These are phyloP conservation scores for Julus scanicus DNA, from an alignment of 2,888 invertebrate species.

Conservation along the genomic window DNA sequence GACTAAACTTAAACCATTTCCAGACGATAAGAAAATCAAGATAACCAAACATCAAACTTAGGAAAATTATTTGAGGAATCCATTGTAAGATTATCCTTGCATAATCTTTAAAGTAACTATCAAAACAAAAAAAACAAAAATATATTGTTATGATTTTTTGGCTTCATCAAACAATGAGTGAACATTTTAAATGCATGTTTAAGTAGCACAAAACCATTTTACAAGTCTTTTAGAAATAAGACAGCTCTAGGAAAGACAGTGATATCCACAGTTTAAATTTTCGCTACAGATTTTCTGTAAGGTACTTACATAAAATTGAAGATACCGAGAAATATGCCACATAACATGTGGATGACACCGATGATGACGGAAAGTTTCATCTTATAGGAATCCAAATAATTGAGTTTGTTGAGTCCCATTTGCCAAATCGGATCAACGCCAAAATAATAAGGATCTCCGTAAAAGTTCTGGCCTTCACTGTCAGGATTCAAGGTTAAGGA, in stretches of 20 bases:
- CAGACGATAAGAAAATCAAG: slow-evolving; percentile 93
- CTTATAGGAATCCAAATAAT: slow-evolving; percentile 94
- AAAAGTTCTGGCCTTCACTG: slow-evolving; percentile 53
- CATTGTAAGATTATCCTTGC: slow-evolving; percentile 90
- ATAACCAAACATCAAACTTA: slow-evolving; percentile 92
- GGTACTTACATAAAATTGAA: slow-evolving; percentile 60
- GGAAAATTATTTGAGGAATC: slow-evolving; percentile 93
- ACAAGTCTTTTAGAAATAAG: too few species aligned
- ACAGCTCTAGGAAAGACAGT: too few species aligned
- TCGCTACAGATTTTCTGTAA: neutral
- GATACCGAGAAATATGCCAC: slow-evolving; percentile 83
- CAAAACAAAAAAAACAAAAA: slow-evolving; percentile 59
- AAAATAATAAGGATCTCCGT: slow-evolving; percentile 79
- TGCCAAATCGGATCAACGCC: slow-evolving; percentile 88
- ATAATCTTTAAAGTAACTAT: slow-evolving; percentile 82
- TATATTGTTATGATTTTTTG: slow-evolving; percentile 41
- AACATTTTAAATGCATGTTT: too few species aligned
- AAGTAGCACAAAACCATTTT: too few species aligned
- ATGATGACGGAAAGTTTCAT: slow-evolving; percentile 98
- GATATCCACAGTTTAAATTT: too few species aligned
- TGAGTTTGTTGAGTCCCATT: slow-evolving; percentile 84
- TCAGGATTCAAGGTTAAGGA: slow-evolving; percentile 60
- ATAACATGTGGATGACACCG: slow-evolving; percentile 96
- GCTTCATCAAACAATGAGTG: neutral
- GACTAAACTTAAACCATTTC: slow-evolving; percentile 86